Evolutionary conservation across 2,113 vertebrate species (phyloP).

Genomic region (Chaetorhynchus papuensis): DNA sequence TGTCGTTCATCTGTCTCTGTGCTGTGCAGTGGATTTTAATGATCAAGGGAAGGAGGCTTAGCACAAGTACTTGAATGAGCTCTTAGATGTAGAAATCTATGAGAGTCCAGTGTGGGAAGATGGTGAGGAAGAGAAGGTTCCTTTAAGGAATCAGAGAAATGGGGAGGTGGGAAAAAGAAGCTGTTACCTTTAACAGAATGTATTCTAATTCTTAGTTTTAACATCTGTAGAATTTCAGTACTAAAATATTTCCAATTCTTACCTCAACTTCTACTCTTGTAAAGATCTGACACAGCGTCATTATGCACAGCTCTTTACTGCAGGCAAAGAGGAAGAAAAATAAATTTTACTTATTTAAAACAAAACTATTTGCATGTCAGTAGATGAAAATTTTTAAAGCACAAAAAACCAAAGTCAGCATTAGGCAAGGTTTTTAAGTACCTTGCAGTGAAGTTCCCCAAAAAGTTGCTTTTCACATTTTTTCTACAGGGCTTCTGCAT

Average conservation of each 20-base stretch:
- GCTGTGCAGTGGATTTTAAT: background rate
- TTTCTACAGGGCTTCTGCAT: background rate
- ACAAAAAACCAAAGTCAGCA: background rate
- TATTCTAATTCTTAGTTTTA: background rate
- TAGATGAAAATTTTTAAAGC: background rate
- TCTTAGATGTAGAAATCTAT: background rate
- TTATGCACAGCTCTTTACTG: slow-evolving; percentile 80
- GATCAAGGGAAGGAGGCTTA: background rate
- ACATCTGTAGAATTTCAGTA: background rate
- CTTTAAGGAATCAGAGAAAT: background rate
- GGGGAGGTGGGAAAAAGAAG: background rate
- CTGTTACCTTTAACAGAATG: background rate
- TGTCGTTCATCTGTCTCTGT: background rate
- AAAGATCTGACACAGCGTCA: slow-evolving; percentile 87
- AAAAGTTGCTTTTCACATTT: background rate
- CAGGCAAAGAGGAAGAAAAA: background rate
- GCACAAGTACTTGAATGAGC: background rate
- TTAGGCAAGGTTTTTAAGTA: background rate
- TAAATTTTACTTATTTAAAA: background rate
- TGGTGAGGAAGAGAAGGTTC: background rate
- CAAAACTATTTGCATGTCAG: background rate
- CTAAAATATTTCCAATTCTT: slow-evolving; percentile 16
- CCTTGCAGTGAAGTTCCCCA: background rate
- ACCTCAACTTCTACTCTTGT: slow-evolving; percentile 95
- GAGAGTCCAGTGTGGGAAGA: background rate